A percentile compares a stretch with the other conserved stretches of the same genome.
Conservation (phyloP, 1,140 invertebrate species). For the Uloborus diversus region DNA sequence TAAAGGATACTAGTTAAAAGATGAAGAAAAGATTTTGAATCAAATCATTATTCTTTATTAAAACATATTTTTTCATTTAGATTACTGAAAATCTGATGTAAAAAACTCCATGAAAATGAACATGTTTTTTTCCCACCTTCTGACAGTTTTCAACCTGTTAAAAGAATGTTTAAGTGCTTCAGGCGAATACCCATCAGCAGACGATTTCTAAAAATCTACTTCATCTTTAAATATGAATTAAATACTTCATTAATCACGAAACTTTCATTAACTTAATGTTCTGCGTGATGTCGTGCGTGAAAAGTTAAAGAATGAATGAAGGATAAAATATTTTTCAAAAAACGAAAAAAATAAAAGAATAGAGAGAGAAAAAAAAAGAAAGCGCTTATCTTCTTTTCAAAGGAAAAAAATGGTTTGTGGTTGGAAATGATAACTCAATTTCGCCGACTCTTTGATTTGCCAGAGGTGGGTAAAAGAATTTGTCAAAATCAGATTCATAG, state of each 20-base stretch:
- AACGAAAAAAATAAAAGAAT: background rate
- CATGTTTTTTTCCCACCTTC: too few species aligned
- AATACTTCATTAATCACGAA: background rate
- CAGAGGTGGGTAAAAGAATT: slow-evolving; percentile 22
- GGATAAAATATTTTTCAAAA: background rate
- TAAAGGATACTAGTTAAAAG: too few species aligned
- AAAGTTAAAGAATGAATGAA: background rate
- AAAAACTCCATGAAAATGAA: too few species aligned
- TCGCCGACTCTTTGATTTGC: slow-evolving; percentile 26
- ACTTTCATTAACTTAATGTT: slow-evolving; percentile 28
- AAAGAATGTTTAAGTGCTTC: too few species aligned
- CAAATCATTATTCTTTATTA: too few species aligned
- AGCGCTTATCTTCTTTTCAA: background rate
- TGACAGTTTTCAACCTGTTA: too few species aligned
- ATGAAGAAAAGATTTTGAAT: too few species aligned
- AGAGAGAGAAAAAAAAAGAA: slow-evolving; percentile 19
- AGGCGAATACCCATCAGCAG: too few species aligned
- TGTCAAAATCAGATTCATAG: slow-evolving; percentile 45
- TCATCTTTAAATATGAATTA: background rate
- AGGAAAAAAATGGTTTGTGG: background rate
- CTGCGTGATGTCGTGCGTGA: background rate
- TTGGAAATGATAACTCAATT: slow-evolving; percentile 36
- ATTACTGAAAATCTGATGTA: too few species aligned
- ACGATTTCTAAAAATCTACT: too few species aligned
- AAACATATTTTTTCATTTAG: too few species aligned